Evolutionary conservation across 2,888 invertebrate species (phyloP).

Genomic region (Cremastinae sp.): DNA sequence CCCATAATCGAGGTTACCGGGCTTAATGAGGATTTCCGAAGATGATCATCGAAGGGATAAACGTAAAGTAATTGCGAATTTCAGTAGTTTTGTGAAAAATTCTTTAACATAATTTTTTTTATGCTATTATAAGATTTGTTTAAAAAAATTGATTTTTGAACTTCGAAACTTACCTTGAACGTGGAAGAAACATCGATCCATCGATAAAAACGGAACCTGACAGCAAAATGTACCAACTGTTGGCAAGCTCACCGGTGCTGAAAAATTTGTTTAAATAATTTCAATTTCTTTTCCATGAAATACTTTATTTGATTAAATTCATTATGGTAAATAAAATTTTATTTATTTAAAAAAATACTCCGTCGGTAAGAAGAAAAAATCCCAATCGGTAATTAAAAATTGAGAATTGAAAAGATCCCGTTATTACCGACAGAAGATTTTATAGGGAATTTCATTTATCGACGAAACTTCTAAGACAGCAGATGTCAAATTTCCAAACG

Average conservation of each 20-base stretch:
- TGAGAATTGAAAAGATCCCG: neutral
- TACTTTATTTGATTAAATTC: too few species aligned
- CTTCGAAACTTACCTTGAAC: constrained; percentile 84
- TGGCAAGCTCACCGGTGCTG: constrained; percentile 90
- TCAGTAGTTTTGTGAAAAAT: constrained; percentile 51
- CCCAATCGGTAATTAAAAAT: too few species aligned
- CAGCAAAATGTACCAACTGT: constrained; percentile 91
- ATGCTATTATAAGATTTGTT: neutral
- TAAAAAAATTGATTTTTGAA: neutral
- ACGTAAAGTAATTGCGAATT: constrained; percentile 64
- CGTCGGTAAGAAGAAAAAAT: too few species aligned
- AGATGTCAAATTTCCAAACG: neutral
- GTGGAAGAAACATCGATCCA: constrained; percentile 91
- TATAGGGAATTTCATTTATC: neutral
- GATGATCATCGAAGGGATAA: constrained; percentile 51
- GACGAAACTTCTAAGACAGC: neutral
- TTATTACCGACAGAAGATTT: constrained; percentile 5
- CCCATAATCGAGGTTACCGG: constrained; percentile 63
- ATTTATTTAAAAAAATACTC: too few species aligned
- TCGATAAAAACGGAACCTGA: constrained; percentile 93
- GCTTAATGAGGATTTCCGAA: constrained; percentile 73
- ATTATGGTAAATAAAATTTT: too few species aligned
- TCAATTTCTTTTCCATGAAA: too few species aligned
- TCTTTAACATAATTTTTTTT: neutral
- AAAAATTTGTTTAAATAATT: too few species aligned